Percentiles rank a stretch among this genome's conserved stretches.
These are phyloP conservation scores for Ammodytes marinus DNA, from an alignment of 2,113 vertebrate genomes.

Conservation along the genomic window DNA sequence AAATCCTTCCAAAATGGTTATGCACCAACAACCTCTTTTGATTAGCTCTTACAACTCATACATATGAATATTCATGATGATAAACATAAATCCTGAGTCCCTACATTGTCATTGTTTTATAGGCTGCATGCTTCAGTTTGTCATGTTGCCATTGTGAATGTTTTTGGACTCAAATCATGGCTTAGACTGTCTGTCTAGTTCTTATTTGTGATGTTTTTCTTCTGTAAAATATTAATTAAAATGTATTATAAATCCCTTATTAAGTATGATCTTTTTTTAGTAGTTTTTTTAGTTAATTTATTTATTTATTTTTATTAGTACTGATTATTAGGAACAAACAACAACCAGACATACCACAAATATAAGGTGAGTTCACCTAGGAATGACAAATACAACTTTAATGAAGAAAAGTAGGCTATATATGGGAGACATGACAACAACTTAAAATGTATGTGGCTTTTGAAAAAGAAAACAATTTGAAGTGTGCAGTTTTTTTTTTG, in stretches of 20 bases:
- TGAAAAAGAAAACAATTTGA: background rate
- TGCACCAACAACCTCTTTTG: background rate
- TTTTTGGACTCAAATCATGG: background rate
- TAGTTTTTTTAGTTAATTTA: too few relatives aligned
- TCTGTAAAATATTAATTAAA: background rate
- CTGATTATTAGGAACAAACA: background rate
- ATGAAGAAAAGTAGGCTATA: background rate
- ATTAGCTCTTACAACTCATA: background rate
- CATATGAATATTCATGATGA: background rate
- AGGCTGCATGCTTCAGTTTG: background rate
- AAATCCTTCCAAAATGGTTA: background rate
- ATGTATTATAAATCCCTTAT: background rate
- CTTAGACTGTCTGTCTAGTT: background rate
- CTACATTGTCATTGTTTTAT: background rate
- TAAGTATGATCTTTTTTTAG: background rate
- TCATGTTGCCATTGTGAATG: background rate
- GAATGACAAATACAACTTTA: background rate
- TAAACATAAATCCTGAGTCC: background rate
- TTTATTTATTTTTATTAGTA: background rate
- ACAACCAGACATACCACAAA: background rate
- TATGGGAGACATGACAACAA: background rate
- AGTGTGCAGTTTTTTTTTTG: background rate
- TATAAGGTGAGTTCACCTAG: background rate
- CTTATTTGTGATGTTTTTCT: background rate
- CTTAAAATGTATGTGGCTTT: background rate